Evolutionary conservation across 2,888 invertebrate species (phyloP).

Genomic region (Morinoia aosen): DNA sequence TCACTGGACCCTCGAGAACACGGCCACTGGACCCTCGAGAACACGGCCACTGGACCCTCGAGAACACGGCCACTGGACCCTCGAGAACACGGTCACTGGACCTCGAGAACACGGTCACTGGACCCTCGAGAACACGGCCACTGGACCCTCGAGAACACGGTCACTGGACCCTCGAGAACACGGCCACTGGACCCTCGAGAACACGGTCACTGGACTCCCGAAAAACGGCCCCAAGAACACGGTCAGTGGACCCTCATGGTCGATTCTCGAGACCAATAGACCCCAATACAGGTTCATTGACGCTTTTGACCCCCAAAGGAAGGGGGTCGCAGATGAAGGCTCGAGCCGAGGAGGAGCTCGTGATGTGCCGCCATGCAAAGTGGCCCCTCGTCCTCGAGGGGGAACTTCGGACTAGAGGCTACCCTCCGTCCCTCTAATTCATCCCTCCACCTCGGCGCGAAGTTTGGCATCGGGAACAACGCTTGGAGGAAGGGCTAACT

Average conservation of each 20-base stretch:
- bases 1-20: too few relatives aligned
- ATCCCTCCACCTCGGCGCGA: neutral
- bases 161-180: neutral
- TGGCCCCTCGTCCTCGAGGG: neutral
- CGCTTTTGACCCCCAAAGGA: neutral
- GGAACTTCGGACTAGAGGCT: neutral
- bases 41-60: too few relatives aligned
- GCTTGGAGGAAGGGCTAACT: neutral
- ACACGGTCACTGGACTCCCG: neutral
- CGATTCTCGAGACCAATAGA: neutral
- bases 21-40: too few relatives aligned
- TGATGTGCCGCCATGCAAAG: constrained; percentile 29
- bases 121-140: too few relatives aligned
- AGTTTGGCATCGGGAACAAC: neutral
- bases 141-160: too few relatives aligned
- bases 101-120: too few relatives aligned
- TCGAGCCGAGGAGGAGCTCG: neutral
- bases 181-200: neutral
- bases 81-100: too few relatives aligned
- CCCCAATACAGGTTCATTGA: neutral
- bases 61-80: too few relatives aligned
- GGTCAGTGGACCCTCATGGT: neutral
- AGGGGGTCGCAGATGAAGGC: neutral
- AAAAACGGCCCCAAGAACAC: neutral
- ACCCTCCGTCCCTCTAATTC: neutral